Evolutionary conservation across 2,888 invertebrate species (phyloP).

Genomic region (Glaucopsyche alexis): DNA sequence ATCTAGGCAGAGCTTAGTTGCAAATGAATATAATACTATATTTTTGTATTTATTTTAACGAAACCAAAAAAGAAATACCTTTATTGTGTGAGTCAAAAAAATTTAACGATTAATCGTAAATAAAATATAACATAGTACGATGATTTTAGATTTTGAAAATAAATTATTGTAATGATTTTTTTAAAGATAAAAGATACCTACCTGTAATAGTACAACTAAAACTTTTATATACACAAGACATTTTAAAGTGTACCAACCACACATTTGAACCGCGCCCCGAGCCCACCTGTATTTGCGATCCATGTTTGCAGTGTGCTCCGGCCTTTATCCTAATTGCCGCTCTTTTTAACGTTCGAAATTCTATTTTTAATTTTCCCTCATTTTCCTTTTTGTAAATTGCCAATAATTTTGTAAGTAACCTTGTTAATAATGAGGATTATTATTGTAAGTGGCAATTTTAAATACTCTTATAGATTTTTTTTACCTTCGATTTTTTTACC

Average conservation of each 20-base stretch:
- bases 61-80: too few relatives aligned
- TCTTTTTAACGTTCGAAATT: constrained; percentile 34
- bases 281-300: constrained; percentile 43
- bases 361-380: constrained; percentile 15
- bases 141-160: too few relatives aligned
- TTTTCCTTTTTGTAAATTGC: constrained; percentile 10
- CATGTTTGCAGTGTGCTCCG: constrained; percentile 44
- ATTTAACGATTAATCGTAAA: too few relatives aligned
- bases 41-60: too few relatives aligned
- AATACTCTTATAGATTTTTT: neutral
- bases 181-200: too few relatives aligned
- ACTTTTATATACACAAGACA: constrained; percentile 20
- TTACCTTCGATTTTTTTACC: neutral
- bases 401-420: neutral
- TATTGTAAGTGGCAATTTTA: neutral
- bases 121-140: too few relatives aligned
- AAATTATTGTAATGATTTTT: too few relatives aligned
- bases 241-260: constrained; percentile 33
- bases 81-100: too few relatives aligned
- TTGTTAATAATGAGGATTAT: neutral
- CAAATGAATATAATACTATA: too few relatives aligned
- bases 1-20: too few relatives aligned
- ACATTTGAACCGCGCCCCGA: constrained; percentile 39
- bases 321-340: constrained; percentile 46
- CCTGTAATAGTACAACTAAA: neutral